Conservation (phyloP, 2,797 vertebrate species). For the Amazona finschi region DNA sequence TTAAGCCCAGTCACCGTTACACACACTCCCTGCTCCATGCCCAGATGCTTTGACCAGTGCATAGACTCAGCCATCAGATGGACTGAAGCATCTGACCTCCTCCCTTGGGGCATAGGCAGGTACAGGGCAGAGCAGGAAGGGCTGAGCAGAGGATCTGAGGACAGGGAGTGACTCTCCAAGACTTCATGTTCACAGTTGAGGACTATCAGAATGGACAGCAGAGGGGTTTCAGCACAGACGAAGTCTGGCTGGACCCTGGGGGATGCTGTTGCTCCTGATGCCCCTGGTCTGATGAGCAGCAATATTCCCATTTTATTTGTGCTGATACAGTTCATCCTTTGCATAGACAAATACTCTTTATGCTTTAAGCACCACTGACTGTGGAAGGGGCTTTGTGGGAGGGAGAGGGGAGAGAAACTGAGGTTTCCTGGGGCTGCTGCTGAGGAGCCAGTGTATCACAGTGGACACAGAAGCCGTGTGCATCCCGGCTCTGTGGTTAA, state of each 20-base stretch:
- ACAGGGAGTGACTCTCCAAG: neutral
- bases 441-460: neutral
- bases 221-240: neutral
- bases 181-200: neutral
- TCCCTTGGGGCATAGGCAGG: neutral
- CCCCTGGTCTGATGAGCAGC: neutral
- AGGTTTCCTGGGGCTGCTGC: neutral
- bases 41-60: neutral
- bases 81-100: neutral
- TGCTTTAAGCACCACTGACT: neutral
- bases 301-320: neutral
- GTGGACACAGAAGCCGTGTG: neutral
- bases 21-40: neutral
- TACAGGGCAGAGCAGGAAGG: neutral
- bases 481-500: neutral
- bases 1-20: neutral
- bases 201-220: neutral
- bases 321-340: neutral
- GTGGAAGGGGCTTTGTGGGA: neutral
- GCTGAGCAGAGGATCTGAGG: neutral
- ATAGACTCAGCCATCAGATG: rapidly evolving
- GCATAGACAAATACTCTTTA: neutral
- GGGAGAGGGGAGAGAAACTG: neutral
- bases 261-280: neutral
- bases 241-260: neutral